phyloP scores from a whole-genome alignment of 2,113 vertebrate species.

The Corynorhinus townsendii region DNA sequence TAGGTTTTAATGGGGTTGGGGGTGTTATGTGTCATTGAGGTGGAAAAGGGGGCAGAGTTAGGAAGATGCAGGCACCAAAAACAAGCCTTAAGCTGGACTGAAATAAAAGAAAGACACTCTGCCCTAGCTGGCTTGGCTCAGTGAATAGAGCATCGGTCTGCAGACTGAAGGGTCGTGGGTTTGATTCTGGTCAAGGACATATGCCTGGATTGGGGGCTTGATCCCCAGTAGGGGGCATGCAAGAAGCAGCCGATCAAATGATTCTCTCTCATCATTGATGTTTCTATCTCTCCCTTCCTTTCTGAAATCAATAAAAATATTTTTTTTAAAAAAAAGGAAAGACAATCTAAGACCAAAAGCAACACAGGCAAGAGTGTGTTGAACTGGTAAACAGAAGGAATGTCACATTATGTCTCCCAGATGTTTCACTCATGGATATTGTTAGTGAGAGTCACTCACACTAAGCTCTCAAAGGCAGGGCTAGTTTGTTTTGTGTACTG shows the following conservation, averaged over 20 bases:
- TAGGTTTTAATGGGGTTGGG: neutral
- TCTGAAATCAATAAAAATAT: no score
- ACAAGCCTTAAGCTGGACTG: neutral
- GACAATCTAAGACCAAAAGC: neutral
- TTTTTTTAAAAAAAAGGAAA: no score
- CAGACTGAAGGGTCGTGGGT: no score
- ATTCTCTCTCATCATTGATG: no score
- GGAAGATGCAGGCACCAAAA: neutral
- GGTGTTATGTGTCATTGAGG: neutral
- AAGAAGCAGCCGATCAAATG: no score
- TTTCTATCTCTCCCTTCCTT: no score
- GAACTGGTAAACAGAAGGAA: neutral
- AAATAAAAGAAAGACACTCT: constrained; percentile 3
- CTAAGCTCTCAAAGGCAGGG: neutral
- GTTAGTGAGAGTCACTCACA: neutral
- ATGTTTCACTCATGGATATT: neutral
- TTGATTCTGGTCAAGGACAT: no score
- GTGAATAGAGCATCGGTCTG: no score
- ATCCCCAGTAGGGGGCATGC: no score
- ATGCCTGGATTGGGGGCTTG: no score
- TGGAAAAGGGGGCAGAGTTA: neutral
- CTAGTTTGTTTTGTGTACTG: neutral
- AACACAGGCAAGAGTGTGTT: neutral
- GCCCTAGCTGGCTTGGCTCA: neutral
- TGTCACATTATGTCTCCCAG: neutral